These are phyloP conservation scores for Phalera bucephala DNA, from an alignment of 2,888 invertebrate genomes.

Conservation along the genomic window DNA sequence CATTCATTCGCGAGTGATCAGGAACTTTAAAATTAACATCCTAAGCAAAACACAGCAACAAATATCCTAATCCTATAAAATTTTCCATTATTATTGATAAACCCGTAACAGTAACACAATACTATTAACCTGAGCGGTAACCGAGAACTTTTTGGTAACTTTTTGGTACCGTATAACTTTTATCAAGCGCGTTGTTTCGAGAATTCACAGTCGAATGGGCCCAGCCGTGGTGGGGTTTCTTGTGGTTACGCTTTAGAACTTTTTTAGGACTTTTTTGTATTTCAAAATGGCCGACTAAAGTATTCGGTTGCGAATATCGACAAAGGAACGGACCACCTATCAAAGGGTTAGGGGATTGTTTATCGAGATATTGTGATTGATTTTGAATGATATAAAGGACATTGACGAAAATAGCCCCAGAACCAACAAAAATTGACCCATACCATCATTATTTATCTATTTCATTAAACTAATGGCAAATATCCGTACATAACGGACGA, in stretches of 20 bases:
- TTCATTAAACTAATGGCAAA: too few relatives aligned
- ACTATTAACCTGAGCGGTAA: constrained; percentile 10
- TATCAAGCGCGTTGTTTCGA: constrained; percentile 52
- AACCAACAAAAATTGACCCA: too few relatives aligned
- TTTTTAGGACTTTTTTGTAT: constrained; percentile 24
- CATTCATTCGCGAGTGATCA: too few relatives aligned
- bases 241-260: constrained; percentile 38
- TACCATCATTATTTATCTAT: too few relatives aligned
- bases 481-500: too few relatives aligned
- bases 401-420: too few relatives aligned
- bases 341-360: constrained; percentile 4
- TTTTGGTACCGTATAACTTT: constrained; percentile 9
- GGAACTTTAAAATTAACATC: too few relatives aligned
- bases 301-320: constrained; percentile 31
- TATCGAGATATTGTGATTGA: neutral
- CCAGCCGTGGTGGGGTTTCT: constrained; percentile 42
- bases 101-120: constrained; percentile 35
- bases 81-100: constrained; percentile 8
- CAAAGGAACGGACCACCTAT: constrained; percentile 36
- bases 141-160: neutral
- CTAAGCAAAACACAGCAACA: too few relatives aligned
- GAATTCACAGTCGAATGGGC: constrained; percentile 46
- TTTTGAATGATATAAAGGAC: too few relatives aligned
- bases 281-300: constrained; percentile 9
- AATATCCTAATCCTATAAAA: neutral